These are phyloP conservation scores for Zaprionus africanus DNA, from an alignment of 1,140 invertebrate species.

Conservation along the genomic window DNA sequence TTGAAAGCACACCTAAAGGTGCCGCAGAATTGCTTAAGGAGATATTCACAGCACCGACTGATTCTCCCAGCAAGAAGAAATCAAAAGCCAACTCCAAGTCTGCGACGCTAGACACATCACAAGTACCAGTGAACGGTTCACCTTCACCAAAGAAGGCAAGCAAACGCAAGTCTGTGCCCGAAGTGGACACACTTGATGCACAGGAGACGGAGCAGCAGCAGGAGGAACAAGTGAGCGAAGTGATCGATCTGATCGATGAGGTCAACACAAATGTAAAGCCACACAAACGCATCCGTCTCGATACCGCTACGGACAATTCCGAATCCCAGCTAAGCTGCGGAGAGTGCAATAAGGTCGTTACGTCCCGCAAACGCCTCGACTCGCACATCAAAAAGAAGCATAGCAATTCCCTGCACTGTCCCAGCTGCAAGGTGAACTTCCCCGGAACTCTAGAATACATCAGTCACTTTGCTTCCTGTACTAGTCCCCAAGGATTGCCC, in stretches of 20 bases:
- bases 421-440: slow-evolving; percentile 8
- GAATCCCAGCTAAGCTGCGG: slow-evolving; percentile 42
- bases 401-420: slow-evolving; percentile 26
- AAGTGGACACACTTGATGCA: neutral
- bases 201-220: too few species aligned
- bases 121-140: neutral
- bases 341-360: slow-evolving; percentile 43
- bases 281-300: slow-evolving; percentile 47
- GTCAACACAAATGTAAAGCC: slow-evolving; percentile 54
- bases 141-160: slow-evolving; percentile 7
- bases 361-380: slow-evolving; percentile 47
- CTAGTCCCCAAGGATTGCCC: neutral
- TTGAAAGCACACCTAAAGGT: neutral
- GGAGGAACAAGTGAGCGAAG: neutral
- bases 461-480: slow-evolving; percentile 46
- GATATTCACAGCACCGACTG: neutral
- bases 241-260: slow-evolving; percentile 41
- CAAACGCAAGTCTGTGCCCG: slow-evolving; percentile 19
- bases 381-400: slow-evolving; percentile 60
- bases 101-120: neutral
- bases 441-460: slow-evolving; percentile 28
- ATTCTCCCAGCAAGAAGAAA: slow-evolving; percentile 2
- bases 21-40: neutral
- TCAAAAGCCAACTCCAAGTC: neutral
- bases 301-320: slow-evolving; percentile 6